These are phyloP conservation scores for Betta splendens DNA, from an alignment of 2,797 vertebrate species.

Conservation along the genomic window DNA sequence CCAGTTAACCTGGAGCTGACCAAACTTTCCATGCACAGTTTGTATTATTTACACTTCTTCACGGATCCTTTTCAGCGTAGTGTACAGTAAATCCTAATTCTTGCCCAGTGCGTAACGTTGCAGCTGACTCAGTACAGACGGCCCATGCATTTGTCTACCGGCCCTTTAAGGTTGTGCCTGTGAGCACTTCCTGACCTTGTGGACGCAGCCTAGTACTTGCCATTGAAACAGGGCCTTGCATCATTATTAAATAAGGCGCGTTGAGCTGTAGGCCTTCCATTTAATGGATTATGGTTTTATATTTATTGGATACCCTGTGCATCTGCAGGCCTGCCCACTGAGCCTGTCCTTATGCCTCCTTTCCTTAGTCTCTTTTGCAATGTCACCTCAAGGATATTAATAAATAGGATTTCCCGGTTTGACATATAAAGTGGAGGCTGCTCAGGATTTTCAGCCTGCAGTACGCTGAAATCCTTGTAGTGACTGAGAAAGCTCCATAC, in stretches of 20 bases:
- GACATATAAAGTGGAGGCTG: constrained; percentile 74
- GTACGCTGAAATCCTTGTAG: constrained; percentile 61
- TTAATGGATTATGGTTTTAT: constrained; percentile 49
- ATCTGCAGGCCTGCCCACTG: constrained; percentile 28
- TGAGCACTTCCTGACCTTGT: constrained; percentile 11
- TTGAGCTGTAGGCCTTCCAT: constrained; percentile 27
- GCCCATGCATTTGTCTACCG: constrained; percentile 10
- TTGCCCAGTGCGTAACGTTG: not conserved
- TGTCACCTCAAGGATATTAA: constrained; percentile 76
- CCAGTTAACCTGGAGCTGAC: not conserved
- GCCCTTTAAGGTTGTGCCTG: not conserved
- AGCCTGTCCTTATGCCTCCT: constrained; percentile 25
- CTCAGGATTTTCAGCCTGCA: constrained; percentile 54
- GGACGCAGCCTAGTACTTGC: not conserved
- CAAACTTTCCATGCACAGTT: not conserved
- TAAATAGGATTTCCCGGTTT: constrained; percentile 76
- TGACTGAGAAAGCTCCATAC: constrained; percentile 50
- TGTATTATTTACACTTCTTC: not conserved
- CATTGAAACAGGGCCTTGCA: constrained; percentile 18
- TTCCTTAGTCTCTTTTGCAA: constrained; percentile 48
- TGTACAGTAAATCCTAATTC: not conserved
- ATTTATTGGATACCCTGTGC: constrained; percentile 27
- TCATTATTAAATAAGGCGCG: constrained; percentile 43
- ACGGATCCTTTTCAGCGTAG: not conserved
- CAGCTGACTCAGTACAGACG: constrained; percentile 8